Evolutionary conservation across 2,797 vertebrate species (phyloP).

Genomic region (Poecilia wingei): DNA sequence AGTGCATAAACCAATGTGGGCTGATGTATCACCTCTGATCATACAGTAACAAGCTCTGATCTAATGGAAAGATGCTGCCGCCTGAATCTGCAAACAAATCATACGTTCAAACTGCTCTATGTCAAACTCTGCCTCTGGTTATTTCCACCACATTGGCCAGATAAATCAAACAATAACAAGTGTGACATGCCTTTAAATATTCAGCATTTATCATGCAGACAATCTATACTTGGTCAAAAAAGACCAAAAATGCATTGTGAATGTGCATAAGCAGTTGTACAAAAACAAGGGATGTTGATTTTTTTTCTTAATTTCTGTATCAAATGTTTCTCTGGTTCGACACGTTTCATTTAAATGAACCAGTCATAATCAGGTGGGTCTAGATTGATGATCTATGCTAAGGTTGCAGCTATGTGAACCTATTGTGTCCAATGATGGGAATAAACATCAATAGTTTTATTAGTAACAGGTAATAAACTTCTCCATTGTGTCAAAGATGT

Average conservation of each 20-base stretch:
- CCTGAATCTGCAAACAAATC: not conserved
- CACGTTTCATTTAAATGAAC: not conserved
- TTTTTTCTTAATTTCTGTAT: not conserved
- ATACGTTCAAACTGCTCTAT: not conserved
- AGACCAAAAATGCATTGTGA: not conserved
- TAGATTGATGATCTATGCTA: not conserved
- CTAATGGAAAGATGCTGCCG: not conserved
- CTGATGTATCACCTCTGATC: not conserved
- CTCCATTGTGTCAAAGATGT: no score
- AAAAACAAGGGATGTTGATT: not conserved
- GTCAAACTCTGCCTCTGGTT: not conserved
- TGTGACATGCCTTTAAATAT: not conserved
- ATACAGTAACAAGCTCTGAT: not conserved
- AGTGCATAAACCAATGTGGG: not conserved
- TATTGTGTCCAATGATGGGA: no score
- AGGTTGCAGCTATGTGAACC: not conserved
- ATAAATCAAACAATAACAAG: not conserved
- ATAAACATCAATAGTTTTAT: no score
- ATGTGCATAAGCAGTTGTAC: not conserved
- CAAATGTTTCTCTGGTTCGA: not conserved
- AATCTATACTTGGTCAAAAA: not conserved
- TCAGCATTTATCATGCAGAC: not conserved
- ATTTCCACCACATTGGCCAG: not conserved
- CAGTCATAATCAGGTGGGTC: not conserved
- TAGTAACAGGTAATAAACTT: no score